Percentiles rank a stretch among this genome's conserved stretches.
Conservation (phyloP, 1,140 invertebrate species). For the Triops longicaudatus region DNA sequence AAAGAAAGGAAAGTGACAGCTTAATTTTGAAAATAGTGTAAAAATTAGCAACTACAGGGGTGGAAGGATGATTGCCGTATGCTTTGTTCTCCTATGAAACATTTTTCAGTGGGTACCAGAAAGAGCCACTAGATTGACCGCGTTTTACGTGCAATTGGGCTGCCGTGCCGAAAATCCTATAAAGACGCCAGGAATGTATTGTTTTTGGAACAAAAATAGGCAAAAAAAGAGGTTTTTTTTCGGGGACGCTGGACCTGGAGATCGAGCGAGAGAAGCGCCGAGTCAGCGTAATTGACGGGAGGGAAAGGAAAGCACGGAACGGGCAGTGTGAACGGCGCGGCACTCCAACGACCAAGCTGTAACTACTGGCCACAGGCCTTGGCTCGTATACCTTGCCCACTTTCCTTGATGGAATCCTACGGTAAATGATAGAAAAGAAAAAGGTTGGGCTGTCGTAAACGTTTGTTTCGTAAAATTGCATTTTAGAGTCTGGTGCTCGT, state of each 20-base stretch:
- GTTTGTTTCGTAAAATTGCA: not conserved
- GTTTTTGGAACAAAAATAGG: not conserved
- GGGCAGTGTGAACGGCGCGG: not conserved
- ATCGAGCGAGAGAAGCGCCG: not conserved
- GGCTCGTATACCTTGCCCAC: not conserved
- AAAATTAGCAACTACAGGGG: too few species aligned
- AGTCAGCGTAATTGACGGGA: constrained; percentile 1
- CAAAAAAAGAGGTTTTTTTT: not conserved
- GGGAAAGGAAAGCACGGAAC: not conserved
- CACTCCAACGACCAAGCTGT: not conserved
- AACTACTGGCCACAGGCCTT: constrained; percentile 3
- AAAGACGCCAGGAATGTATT: constrained; percentile 3
- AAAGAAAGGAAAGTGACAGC: too few species aligned
- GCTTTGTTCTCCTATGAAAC: too few species aligned
- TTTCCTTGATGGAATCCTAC: constrained; percentile 12
- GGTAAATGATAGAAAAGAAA: not conserved
- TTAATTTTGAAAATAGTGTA: too few species aligned
- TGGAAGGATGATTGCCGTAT: too few species aligned
- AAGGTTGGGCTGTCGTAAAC: not conserved
- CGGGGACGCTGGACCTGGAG: not conserved
- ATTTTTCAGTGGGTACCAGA: not conserved
- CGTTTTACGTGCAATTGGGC: not conserved
- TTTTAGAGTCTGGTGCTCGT: not conserved
- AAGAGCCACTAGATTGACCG: not conserved
- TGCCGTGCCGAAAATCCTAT: not conserved